These are phyloP conservation scores for Mormoops blainvillei DNA, from an alignment of 2,113 vertebrate species.

Conservation along the genomic window DNA sequence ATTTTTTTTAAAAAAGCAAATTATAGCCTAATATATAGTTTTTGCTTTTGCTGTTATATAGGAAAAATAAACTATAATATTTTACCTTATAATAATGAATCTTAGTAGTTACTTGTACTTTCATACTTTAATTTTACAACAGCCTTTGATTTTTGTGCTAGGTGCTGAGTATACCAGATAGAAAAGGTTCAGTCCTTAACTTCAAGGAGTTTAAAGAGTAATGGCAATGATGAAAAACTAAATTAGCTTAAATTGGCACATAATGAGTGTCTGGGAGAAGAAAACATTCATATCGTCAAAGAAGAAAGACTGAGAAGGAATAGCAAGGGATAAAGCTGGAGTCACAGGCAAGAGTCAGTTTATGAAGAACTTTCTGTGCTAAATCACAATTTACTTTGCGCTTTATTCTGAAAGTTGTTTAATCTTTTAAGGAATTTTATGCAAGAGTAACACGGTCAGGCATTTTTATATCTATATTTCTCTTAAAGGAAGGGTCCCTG, in stretches of 20 bases:
- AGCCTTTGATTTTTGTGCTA: neutral
- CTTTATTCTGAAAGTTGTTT: neutral
- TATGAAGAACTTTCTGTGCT: neutral
- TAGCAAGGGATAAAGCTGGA: neutral
- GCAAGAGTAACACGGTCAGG: neutral
- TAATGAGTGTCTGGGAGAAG: neutral
- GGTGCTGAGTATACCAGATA: neutral
- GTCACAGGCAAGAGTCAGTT: neutral
- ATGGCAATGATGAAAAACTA: neutral
- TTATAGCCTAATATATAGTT: neutral
- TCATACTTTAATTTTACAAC: neutral
- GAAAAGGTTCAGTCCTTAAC: neutral
- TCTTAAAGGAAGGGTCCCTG: neutral
- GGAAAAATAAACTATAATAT: neutral
- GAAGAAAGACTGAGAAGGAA: neutral
- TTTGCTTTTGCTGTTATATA: neutral
- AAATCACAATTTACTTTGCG: neutral
- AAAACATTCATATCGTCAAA: neutral
- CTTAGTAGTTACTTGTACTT: neutral
- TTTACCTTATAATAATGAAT: neutral
- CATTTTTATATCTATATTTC: neutral
- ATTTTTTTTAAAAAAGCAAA: neutral
- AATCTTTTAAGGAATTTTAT: neutral
- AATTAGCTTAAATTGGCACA: neutral
- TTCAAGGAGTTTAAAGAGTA: neutral